Conservation (phyloP, 1,140 invertebrate genomes). For the Drosophila azteca region DNA sequence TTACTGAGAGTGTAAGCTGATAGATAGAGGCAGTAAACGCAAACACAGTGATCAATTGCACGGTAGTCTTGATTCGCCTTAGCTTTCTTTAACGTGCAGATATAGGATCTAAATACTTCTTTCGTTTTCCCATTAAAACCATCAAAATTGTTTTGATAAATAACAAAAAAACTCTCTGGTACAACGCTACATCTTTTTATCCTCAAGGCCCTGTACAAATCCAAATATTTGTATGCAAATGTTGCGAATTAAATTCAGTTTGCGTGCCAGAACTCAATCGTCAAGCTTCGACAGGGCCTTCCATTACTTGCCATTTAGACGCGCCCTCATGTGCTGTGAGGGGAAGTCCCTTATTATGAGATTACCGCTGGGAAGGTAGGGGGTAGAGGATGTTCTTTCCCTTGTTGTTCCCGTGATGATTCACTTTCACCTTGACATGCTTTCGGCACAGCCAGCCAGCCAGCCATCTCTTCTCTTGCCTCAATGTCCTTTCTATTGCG, state of each 20-base stretch:
- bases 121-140: no score
- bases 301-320: constrained; percentile 22
- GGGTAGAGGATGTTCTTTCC: no score
- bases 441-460: constrained; percentile 19
- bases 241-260: constrained; percentile 37
- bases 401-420: constrained; percentile 25
- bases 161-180: constrained; percentile 6
- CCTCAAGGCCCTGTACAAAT: constrained; percentile 1
- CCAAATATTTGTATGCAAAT: constrained; percentile 50
- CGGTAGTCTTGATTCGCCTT: no score
- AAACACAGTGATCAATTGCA: no score
- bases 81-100: no score
- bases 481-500: constrained; percentile 53
- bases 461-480: background rate
- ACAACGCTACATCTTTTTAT: background rate
- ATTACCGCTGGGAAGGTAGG: constrained; percentile 30
- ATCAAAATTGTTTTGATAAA: background rate
- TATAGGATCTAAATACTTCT: no score
- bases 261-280: constrained; percentile 49
- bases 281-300: background rate
- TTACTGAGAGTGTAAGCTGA: no score
- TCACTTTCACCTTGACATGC: constrained; percentile 58
- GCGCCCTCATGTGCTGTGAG: constrained; percentile 21
- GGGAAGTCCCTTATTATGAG: constrained; percentile 21
- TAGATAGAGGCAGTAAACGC: no score